Conservation (phyloP, 1,140 invertebrate genomes). For the Antheraea pernyi region DNA sequence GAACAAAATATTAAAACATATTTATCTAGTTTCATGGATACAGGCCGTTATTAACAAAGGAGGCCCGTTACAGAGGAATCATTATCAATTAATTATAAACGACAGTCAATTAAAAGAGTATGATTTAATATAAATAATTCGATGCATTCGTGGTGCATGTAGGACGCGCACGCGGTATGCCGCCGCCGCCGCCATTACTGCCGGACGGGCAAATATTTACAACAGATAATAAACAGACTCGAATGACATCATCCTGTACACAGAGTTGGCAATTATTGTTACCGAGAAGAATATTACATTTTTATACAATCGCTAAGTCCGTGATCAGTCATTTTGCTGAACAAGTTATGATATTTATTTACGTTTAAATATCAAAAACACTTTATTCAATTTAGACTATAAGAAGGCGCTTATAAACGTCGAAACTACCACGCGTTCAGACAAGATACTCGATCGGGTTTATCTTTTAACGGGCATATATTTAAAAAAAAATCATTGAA, state of each 20-base stretch:
- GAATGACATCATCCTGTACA: slow-evolving; percentile 9
- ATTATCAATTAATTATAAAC: slow-evolving; percentile 1
- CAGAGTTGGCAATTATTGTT: not conserved
- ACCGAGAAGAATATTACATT: not conserved
- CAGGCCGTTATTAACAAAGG: not conserved
- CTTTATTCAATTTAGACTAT: no score
- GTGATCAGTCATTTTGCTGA: no score
- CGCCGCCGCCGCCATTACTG: not conserved
- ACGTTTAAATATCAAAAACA: no score
- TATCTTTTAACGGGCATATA: no score
- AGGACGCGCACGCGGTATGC: slow-evolving; percentile 1
- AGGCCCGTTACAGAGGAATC: not conserved
- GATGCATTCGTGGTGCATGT: not conserved
- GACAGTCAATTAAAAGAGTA: not conserved
- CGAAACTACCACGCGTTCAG: no score
- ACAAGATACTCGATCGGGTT: no score
- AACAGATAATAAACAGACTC: slow-evolving; percentile 6
- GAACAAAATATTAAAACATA: no score
- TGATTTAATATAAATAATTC: not conserved
- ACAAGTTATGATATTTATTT: no score
- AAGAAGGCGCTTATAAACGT: no score
- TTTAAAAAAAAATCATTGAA: no score
- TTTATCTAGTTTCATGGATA: not conserved
- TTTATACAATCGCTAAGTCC: no score
- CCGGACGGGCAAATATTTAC: slow-evolving; percentile 6